These are phyloP conservation scores for Cerastis rubricosa DNA, from an alignment of 2,888 invertebrate genomes.

Conservation along the genomic window DNA sequence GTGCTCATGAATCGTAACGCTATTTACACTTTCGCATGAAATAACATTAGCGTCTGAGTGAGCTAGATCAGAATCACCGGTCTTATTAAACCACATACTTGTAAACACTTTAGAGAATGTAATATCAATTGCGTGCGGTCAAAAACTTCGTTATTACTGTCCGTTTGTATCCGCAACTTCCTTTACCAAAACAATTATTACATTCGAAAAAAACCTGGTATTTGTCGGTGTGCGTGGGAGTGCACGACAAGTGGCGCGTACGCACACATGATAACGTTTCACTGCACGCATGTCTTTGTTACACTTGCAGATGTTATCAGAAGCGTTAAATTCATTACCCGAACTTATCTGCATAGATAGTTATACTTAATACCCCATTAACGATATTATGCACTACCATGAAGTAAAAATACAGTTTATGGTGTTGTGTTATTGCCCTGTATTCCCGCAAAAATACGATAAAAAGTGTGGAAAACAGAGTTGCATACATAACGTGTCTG, in stretches of 20 bases:
- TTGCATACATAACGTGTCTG: constrained; percentile 78
- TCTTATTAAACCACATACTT: constrained; percentile 64
- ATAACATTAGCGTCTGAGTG: constrained; percentile 71
- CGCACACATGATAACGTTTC: constrained; percentile 67
- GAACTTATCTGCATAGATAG: constrained; percentile 71
- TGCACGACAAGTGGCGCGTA: constrained; percentile 70
- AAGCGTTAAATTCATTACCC: constrained; percentile 71
- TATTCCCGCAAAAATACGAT: constrained; percentile 65
- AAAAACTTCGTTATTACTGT: constrained; percentile 77
- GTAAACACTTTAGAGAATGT: constrained; percentile 64
- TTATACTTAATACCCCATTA: constrained; percentile 68
- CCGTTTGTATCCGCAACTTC: constrained; percentile 85
- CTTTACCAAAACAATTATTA: constrained; percentile 83
- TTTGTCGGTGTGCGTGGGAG: constrained; percentile 79
- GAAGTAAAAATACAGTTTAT: constrained; percentile 64
- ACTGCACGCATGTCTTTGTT: constrained; percentile 79
- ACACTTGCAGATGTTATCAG: constrained; percentile 78
- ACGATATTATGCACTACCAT: constrained; percentile 65
- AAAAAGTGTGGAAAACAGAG: constrained; percentile 78
- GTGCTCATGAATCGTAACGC: constrained; percentile 85
- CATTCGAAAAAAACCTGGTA: constrained; percentile 72
- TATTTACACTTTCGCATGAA: constrained; percentile 82
- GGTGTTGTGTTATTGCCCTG: constrained; percentile 60
- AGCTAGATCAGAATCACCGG: constrained; percentile 70
- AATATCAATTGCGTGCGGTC: constrained; percentile 78